Evolutionary conservation across 2,888 invertebrate species (phyloP).

Genomic region (Griposia aprilina): DNA sequence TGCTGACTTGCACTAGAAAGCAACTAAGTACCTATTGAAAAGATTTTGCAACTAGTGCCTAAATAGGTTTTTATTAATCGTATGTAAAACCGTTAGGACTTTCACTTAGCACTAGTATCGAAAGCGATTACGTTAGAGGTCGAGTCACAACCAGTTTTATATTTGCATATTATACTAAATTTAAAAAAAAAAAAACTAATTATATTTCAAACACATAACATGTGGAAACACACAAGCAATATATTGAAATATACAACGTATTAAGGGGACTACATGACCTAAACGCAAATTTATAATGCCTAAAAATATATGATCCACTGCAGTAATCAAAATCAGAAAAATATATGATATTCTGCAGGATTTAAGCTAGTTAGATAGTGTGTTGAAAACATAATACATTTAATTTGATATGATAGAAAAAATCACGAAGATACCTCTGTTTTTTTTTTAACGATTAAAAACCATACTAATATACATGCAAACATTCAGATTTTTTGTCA

Average conservation of each 20-base stretch:
- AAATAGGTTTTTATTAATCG: background rate
- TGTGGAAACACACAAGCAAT: background rate
- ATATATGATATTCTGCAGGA: no score
- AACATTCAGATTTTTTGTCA: no score
- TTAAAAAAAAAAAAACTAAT: background rate
- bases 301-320: no score
- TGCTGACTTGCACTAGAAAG: constrained; percentile 22
- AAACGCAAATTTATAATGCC: no score
- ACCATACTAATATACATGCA: no score
- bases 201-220: background rate
- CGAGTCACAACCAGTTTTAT: constrained; percentile 1
- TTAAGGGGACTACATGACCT: no score
- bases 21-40: background rate
- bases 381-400: no score
- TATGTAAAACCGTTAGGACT: constrained; percentile 15
- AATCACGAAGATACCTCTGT: no score
- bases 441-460: no score
- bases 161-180: background rate
- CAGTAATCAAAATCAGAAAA: no score
- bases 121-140: constrained; percentile 20
- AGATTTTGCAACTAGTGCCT: background rate
- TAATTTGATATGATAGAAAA: no score
- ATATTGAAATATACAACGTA: background rate
- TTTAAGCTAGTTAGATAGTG: no score
- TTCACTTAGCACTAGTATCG: constrained; percentile 19